These are phyloP conservation scores for Peromyscus maniculatus DNA, from an alignment of 2,113 vertebrate species.

Conservation along the genomic window DNA sequence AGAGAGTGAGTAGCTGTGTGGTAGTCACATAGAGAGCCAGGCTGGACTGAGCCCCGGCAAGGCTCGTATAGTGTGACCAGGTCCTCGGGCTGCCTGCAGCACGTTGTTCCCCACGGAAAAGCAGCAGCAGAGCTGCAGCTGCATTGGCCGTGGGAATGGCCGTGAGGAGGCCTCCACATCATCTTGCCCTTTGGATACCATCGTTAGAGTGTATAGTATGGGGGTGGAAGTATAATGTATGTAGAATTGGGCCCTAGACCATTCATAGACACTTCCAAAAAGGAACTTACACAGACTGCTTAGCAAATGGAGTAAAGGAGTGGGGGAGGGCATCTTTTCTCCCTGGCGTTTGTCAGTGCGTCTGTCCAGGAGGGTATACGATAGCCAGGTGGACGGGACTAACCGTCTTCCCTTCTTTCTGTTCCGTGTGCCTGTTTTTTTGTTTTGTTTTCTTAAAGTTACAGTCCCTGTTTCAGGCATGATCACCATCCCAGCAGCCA, in stretches of 20 bases:
- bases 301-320: background rate
- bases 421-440: conserved; percentile 87
- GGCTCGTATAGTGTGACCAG: background rate
- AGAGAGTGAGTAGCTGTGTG: background rate
- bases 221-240: background rate
- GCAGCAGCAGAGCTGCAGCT: background rate
- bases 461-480: conserved; percentile 96
- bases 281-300: background rate
- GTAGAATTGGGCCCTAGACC: background rate
- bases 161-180: background rate
- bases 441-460: conserved; percentile 90
- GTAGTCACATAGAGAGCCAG: background rate
- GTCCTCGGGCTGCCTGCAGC: background rate
- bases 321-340: background rate
- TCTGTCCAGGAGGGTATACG: conserved; percentile 70
- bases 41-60: background rate
- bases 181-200: background rate
- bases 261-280: conserved; percentile 1
- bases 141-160: background rate
- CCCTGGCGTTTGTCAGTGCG: background rate
- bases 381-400: conserved; percentile 86
- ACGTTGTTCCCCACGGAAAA: background rate
- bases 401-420: conserved; percentile 89
- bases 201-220: background rate
- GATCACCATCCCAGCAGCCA: conserved; percentile 99